Base-by-base conservation (phyloP, 2,797 vertebrate genomes). In the Xenentodon cancila region DNA sequence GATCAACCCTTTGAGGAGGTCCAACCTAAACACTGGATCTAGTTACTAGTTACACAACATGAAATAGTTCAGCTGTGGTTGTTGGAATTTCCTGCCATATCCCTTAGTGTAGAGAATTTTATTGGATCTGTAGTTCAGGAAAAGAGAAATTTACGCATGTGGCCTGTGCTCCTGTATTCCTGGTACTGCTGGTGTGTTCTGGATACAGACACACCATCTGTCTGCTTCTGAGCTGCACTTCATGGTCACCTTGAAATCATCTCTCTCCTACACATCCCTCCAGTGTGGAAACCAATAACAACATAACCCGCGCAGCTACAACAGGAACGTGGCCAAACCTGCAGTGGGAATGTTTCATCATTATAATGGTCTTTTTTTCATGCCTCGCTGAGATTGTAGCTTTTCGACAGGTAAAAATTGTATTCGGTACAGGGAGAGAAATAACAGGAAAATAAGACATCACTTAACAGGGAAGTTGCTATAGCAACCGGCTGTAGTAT, bases 121-220 rank as follows among this genome's bases (percentile, higher is more conserved):
- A 32, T 8, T 7, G 16, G 17, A 11, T 42, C 25, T 9, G 20
- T 17, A 20, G 30, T 37, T 64, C 9, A 15, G 63, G 68, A 54
- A 51, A 57, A 55, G 43, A 55, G 19, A 18, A 19, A 58, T 75
- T 68, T 44, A 49, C 59, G 37, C 44, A 57, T 72, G 58, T 15
- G 48, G 20, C 53, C 44, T 12, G 19, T 50, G 46, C 58, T 42
- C 46, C 53, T 42, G 52, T n/a, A 34, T 68, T 11, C 3, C 13
- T 48, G 37, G 37, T 40, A 64, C 62, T 45, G 55, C 58, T 68
- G 71, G 11, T 61, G 51, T 40, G 45, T 32, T 51, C 55, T 53
- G 67, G 60, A 79, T 50, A 58, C 71, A 76, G 68, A 64, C 65
- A 51, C 79, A 40, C 82, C 80, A 79, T 81, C 81, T 82, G 78